A percentile compares a stretch with the other conserved stretches of the same genome.
These are phyloP conservation scores for Acrossocheilus wenchowensis DNA, from an alignment of 2,797 vertebrate species.

Conservation along the genomic window DNA sequence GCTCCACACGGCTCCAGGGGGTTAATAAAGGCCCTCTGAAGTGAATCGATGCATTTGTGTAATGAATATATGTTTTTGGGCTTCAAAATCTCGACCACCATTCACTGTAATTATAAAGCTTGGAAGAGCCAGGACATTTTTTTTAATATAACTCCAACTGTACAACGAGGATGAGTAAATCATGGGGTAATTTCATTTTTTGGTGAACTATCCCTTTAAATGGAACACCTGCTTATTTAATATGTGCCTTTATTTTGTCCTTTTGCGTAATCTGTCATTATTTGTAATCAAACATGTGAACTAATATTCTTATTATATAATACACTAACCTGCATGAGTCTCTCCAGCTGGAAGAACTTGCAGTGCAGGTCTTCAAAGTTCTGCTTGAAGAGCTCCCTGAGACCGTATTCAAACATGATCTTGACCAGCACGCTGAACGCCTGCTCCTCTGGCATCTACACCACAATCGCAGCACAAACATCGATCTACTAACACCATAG, in stretches of 20 bases:
- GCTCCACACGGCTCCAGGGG: neutral
- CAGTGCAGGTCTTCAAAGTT: conserved; percentile 99
- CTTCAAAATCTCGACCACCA: neutral
- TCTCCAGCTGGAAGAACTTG: conserved; percentile 98
- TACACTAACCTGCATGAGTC: conserved; percentile 92
- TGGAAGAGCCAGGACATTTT: neutral
- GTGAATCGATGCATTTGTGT: neutral
- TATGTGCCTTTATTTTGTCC: too few species aligned
- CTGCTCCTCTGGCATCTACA: conserved; percentile 98
- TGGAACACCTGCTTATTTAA: too few species aligned
- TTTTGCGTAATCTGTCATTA: neutral
- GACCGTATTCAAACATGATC: conserved; percentile 99
- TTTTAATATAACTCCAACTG: neutral
- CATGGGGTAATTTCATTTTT: neutral
- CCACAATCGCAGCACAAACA: conserved; percentile 16
- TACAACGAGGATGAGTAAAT: neutral
- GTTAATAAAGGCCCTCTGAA: neutral
- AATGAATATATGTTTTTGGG: neutral
- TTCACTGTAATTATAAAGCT: neutral
- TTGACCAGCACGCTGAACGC: conserved; percentile 99
- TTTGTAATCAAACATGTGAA: neutral
- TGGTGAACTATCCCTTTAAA: too few species aligned
- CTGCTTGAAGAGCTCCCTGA: conserved; percentile 99
- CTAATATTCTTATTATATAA: neutral
- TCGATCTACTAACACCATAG: neutral